Percentiles rank a stretch among this genome's conserved stretches.
These are phyloP conservation scores for Synergus gifuensis DNA, from an alignment of 2,888 invertebrate genomes.

Conservation along the genomic window DNA sequence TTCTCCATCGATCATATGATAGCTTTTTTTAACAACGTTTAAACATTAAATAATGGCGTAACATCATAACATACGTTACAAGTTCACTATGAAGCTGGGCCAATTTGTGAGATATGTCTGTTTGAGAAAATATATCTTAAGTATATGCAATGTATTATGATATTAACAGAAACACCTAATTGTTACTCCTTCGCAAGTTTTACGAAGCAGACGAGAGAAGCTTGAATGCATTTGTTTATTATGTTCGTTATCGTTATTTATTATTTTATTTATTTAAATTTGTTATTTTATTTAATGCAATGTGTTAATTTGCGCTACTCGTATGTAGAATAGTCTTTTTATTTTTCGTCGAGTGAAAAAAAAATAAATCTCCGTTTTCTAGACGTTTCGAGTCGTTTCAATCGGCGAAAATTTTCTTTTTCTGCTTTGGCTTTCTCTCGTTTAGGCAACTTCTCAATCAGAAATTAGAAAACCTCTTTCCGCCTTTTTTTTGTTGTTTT, in stretches of 20 bases:
- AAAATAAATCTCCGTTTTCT: slow-evolving; percentile 44
- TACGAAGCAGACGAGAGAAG: slow-evolving; percentile 58
- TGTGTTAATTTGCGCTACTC: neutral
- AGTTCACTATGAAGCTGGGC: slow-evolving; percentile 68
- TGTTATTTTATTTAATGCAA: slow-evolving; percentile 18
- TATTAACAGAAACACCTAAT: slow-evolving; percentile 60
- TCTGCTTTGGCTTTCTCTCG: slow-evolving; percentile 24
- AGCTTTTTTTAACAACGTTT: slow-evolving; percentile 55
- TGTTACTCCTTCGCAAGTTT: slow-evolving; percentile 54
- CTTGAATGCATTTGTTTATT: slow-evolving; percentile 48
- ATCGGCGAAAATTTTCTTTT: slow-evolving; percentile 43
- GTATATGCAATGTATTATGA: slow-evolving; percentile 53
- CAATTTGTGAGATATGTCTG: slow-evolving; percentile 73
- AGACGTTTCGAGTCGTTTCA: slow-evolving; percentile 30
- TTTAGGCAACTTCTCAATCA: slow-evolving; percentile 9
- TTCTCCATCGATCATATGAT: slow-evolving; percentile 28
- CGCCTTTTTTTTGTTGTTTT: neutral
- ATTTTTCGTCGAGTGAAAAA: slow-evolving; percentile 41
- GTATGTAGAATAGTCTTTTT: slow-evolving; percentile 40
- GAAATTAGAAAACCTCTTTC: neutral
- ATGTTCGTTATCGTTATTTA: slow-evolving; percentile 22
- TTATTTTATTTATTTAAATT: neutral
- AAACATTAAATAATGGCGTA: slow-evolving; percentile 45
- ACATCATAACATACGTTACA: slow-evolving; percentile 48
- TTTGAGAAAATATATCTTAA: slow-evolving; percentile 72